Percentiles rank a stretch among this genome's conserved stretches.
These are phyloP conservation scores for Elaphurus davidianus DNA, from an alignment of 2,113 vertebrate genomes.

Conservation along the genomic window DNA sequence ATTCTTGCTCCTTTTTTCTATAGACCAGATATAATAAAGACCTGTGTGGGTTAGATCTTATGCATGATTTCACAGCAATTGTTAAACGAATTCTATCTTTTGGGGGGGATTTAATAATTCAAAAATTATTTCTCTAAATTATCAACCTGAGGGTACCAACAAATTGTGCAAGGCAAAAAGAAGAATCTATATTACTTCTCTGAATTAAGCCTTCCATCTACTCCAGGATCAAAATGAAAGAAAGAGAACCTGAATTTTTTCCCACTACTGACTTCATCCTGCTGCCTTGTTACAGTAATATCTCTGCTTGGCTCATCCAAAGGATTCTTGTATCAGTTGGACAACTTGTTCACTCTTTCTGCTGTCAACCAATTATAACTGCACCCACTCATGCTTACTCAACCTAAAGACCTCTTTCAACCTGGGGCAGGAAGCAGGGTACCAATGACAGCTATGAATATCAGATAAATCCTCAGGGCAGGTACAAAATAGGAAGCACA, in stretches of 20 bases:
- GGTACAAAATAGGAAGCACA: background rate
- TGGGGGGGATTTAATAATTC: background rate
- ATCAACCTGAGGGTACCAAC: background rate
- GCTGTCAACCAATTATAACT: background rate
- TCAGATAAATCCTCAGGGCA: background rate
- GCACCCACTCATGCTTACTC: background rate
- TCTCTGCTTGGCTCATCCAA: background rate
- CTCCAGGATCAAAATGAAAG: background rate
- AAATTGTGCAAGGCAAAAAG: background rate
- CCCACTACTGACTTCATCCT: background rate
- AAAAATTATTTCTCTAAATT: background rate
- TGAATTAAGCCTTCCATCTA: background rate
- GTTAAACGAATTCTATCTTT: background rate
- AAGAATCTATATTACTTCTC: background rate
- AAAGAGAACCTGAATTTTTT: background rate
- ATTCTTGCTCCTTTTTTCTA: background rate
- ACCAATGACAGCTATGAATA: background rate
- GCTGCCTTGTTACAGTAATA: background rate
- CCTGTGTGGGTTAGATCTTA: background rate
- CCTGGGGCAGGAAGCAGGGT: background rate
- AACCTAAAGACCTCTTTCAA: background rate
- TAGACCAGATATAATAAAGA: background rate
- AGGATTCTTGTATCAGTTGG: background rate
- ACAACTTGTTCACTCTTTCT: background rate
- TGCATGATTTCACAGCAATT: background rate